Evolutionary conservation across 2,113 vertebrate genomes (phyloP), one percentile per base, ranked within the genome.

Genomic region (Alces alces): DNA sequence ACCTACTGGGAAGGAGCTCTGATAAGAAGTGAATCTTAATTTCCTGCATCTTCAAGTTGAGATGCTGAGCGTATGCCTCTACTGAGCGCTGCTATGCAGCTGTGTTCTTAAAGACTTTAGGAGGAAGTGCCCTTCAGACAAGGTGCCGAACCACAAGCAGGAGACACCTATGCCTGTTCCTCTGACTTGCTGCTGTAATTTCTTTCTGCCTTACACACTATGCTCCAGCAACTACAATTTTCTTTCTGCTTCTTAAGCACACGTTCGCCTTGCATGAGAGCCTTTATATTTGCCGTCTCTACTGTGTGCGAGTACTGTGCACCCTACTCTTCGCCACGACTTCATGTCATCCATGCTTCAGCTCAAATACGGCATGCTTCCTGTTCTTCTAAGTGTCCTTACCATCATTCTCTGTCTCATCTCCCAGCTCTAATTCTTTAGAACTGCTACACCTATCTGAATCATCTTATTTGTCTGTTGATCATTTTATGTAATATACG

Each of bases 91-190:
- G 33, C 33, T 86, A 36, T 45, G 3, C 58, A 43, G 5, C 7
- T 55, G 6, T n/a, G 21, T 2, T 85, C 58, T 58, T 61, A 39
- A 54, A 73, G 79, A 82, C 25, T 60, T 61, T 25, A 86, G n/a
- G 16, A 86, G 43, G 15, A 45, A 57, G n/a, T 1, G 17, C 1
- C 21, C 1, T 96, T 86, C 54, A 83, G 3, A 5, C 14, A 45
- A 45, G 76, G 55, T 25, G 45, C 21, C 11, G 25, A 36, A 7
- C 19, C 13, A 8, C 33, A 52, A 33, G 45, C 7, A 25, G 15
- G 7, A 82, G 16, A 12, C 28, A 5, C 2, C 0, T 0, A 16
- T 19, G 39, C 9, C 12, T 30, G 1, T 52, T 85, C 36, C 13
- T 93, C 33, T 50, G 16, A 33, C 66, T 55, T 89, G 45, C 76